A percentile compares a stretch with the other conserved stretches of the same genome.
phyloP scores from a whole-genome alignment of 1,140 invertebrate species.

The Lordiphosa mommai region DNA sequence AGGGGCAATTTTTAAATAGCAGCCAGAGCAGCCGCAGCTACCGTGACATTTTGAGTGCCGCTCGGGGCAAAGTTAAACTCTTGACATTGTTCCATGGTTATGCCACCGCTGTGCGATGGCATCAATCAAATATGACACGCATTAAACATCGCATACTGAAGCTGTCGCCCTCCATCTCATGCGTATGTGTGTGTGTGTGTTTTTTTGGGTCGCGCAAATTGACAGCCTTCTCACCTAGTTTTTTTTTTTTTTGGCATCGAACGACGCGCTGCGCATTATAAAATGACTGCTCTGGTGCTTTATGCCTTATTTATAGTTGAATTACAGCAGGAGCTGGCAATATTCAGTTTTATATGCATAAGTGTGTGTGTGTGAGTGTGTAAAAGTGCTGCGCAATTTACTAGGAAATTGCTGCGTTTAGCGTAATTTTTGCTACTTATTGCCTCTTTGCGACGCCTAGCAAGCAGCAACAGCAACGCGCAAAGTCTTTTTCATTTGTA shows the following conservation, averaged over 20 bases:
- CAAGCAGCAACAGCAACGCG: neutral
- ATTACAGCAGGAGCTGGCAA: constrained; percentile 23
- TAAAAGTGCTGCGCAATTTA: constrained; percentile 56
- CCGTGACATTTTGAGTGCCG: constrained; percentile 55
- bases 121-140: constrained; percentile 78
- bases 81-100: constrained; percentile 61
- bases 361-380: constrained; percentile 19
- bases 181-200: constrained; percentile 3
- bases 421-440: constrained; percentile 77
- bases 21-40: neutral
- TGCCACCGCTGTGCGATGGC: constrained; percentile 24
- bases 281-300: constrained; percentile 28
- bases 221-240: constrained; percentile 23
- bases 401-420: constrained; percentile 73
- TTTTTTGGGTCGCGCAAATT: constrained; percentile 22
- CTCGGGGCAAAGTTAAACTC: constrained; percentile 66
- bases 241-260: constrained; percentile 1
- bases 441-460: constrained; percentile 49
- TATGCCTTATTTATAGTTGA: constrained; percentile 55
- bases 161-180: neutral
- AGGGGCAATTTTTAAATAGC: constrained; percentile 46
- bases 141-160: constrained; percentile 62
- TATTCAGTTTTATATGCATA: constrained; percentile 9
- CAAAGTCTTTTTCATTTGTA: constrained; percentile 31
- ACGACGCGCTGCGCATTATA: constrained; percentile 46